Base-by-base conservation (phyloP, 2,888 invertebrate species). In the Diploptera punctata region DNA sequence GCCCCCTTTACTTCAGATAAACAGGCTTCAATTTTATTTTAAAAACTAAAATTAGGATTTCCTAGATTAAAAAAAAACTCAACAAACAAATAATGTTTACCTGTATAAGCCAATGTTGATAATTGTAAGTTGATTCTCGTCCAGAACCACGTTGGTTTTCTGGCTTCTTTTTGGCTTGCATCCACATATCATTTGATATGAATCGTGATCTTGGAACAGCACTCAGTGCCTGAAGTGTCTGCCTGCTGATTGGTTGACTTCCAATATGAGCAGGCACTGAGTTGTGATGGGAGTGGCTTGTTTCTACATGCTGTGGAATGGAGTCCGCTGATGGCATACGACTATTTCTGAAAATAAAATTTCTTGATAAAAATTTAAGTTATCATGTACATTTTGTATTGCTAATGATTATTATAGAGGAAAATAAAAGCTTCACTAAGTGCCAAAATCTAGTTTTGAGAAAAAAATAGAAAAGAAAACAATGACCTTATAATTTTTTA, bases 71-170 rank as follows among this genome's bases (percentile, higher is more conserved):
- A n/a, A n/a, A n/a, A n/a, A n/a, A n/a, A n/a, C n/a, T n/a, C n/a
- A 33, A 33, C 7, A 5, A 7, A 33, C 10, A 33, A 33, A 33
- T 10, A 33, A 33, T 33, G 33, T 33, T 16, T 13, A 91, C 92
- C 86, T 92, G 92, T 80, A 95, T 91, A n/a, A 97, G 86, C 97
- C 97, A 97, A 81, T 97, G 96, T 78, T 95, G 93, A 79, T 92
- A 91, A 79, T 90, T 90, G 78, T 88, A 90, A 77, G 87, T 86
- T 21, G 86, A 83, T n/a, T 65, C 65, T 26, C 65, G 24, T 1
- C 65, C 65, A n/a, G n/a, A 19, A 75, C 75, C 72, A 78, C 80
- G 87, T 61, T 83, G 80, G 76, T 88, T 90, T 73, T 86, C 85
- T 69, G 88, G 90, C 73, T 86, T 85, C 71, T 88, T 86, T 78